Base-by-base conservation (phyloP, 2,797 vertebrate genomes). In the Cossypha dichroa region DNA sequence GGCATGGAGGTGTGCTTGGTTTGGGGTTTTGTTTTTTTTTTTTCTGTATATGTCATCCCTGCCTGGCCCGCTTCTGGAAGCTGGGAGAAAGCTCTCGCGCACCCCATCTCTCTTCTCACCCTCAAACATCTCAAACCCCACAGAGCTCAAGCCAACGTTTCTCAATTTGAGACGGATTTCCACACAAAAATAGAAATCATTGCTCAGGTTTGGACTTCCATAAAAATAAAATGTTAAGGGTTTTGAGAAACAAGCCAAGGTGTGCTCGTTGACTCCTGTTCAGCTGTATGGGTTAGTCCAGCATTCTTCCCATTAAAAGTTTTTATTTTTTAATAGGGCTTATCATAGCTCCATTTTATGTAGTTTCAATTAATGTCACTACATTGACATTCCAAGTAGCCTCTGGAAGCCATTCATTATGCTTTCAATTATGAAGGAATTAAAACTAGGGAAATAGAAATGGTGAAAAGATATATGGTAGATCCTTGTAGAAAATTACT, bases 21-120 rank as follows among this genome's bases (percentile, higher is more conserved):
- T 36, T 36, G 36, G 36, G 38, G 6, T 38, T 38, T 36, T 38
- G 13, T 38, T 38, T 38, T 38, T 38, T 38, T 38, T 38, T 38
- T 38, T 14, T 38, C 12, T 52, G 2, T 2, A 0, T 0, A 17
- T 23, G 51, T 13, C 51, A 3, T 36, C 33, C 2, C 7, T 10
- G 28, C 25, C 1, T 5, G 34, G 31, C 19, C 17, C 12, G 0
- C 31, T 33, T 13, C 17, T 31, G 48, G n/a, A 43, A 34, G 31
- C 2, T 19, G 10, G 6, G 48, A 25, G n/a, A 15, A 48, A 28
- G 52, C 7, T 14, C 23, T 43, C 1, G 4, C 11, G 0, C 1
- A 4, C 1, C 25, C 29, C 34, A 1, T 3, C 9, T 36, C n/a
- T 13, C 17, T 15, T 20, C 29, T 21, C 26, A 6, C 19, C 19